Conservation (phyloP, 2,797 vertebrate species). For the Poecilia picta region DNA sequence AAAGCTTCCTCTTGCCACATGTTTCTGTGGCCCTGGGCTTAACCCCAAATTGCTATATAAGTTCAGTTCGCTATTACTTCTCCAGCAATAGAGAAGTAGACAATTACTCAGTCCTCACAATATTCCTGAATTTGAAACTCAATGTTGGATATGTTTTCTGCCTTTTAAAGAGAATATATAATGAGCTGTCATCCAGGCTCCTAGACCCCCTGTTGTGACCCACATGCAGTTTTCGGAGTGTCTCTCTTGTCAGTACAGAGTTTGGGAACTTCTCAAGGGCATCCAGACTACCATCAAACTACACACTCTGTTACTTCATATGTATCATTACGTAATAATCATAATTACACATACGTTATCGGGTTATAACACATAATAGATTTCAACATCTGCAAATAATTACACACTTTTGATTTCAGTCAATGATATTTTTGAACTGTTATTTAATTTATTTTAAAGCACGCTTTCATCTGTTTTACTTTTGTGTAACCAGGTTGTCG, state of each 20-base stretch:
- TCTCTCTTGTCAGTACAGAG: conserved; percentile 14
- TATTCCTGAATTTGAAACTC: background rate
- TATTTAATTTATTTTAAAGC: too few species aligned
- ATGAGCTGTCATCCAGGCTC: conserved; percentile 18
- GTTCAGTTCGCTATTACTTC: too few species aligned
- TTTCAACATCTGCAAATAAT: background rate
- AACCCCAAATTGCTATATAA: background rate
- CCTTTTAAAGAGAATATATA: conserved; percentile 11
- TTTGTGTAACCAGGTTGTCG: too few species aligned
- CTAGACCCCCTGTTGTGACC: conserved; percentile 12
- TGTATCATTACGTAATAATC: background rate
- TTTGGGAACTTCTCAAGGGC: conserved; percentile 18
- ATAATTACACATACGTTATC: background rate
- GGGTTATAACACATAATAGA: background rate
- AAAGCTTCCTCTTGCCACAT: background rate
- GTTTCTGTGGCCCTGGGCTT: background rate
- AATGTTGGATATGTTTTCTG: conserved; percentile 3
- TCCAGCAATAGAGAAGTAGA: background rate
- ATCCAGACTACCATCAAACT: conserved; percentile 2
- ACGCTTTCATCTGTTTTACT: too few species aligned
- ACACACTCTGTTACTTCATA: background rate
- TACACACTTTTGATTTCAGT: conserved; percentile 46
- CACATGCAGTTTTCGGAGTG: conserved; percentile 1
- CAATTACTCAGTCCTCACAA: background rate
- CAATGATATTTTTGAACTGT: background rate